Evolutionary conservation across 1,140 invertebrate genomes (phyloP).

Genomic region (Drosophila neocordata): DNA sequence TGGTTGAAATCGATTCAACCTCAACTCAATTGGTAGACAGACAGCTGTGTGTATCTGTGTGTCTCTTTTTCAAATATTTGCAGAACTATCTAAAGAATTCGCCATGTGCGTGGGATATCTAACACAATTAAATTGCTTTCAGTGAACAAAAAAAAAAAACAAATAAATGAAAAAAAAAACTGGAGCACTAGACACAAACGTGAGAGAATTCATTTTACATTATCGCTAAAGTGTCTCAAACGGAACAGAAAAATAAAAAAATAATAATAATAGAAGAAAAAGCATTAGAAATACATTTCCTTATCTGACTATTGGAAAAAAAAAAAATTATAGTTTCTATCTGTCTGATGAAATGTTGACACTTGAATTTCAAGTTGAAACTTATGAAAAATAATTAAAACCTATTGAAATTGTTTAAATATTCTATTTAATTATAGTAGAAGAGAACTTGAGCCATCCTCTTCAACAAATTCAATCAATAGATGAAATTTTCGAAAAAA

Average conservation of each 20-base stretch:
- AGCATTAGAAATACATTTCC: constrained; percentile 9
- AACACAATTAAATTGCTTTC: constrained; percentile 45
- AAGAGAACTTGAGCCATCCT: neutral
- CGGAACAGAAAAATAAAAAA: neutral
- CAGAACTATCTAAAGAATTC: constrained; percentile 49
- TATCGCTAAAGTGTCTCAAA: constrained; percentile 3
- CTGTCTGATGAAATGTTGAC: neutral
- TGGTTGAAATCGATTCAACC: neutral
- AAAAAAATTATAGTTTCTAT: neutral
- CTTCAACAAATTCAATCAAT: too few relatives aligned
- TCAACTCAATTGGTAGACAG: constrained; percentile 20
- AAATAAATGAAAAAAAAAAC: constrained; percentile 21
- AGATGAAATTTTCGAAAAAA: neutral
- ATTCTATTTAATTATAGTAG: neutral
- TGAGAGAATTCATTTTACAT: constrained; percentile 10
- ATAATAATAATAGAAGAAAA: too few relatives aligned
- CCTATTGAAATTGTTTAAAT: neutral
- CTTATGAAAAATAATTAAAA: constrained; percentile 9
- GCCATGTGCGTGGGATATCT: constrained; percentile 49
- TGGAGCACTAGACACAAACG: constrained; percentile 11
- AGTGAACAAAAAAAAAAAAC: constrained; percentile 22
- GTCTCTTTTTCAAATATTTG: constrained; percentile 44
- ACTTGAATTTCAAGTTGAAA: constrained; percentile 4
- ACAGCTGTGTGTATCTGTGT: constrained; percentile 52
- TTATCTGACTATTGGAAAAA: neutral